Evolutionary conservation across 2,888 invertebrate species (phyloP).

Genomic region (Drosophila trichaetosa): DNA sequence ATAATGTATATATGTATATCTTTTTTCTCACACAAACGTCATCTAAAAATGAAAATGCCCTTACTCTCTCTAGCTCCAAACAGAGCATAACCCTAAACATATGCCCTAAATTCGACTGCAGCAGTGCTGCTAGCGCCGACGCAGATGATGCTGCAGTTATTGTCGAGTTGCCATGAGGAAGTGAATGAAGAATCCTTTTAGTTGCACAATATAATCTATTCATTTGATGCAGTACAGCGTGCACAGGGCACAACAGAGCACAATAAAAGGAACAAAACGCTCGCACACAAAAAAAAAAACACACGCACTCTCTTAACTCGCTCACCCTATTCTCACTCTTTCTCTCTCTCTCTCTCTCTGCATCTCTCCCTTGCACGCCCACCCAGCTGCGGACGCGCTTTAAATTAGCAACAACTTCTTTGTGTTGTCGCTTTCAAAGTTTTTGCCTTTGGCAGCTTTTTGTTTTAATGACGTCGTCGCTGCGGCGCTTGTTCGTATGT

Average conservation of each 20-base stretch:
- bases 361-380: slow-evolving; percentile 28
- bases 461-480: slow-evolving; percentile 61
- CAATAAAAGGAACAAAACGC: slow-evolving; percentile 30
- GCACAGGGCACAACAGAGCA: slow-evolving; percentile 29
- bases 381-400: slow-evolving; percentile 46
- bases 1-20: background rate
- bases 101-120: slow-evolving; percentile 65
- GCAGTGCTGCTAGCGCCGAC: slow-evolving; percentile 43
- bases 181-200: slow-evolving; percentile 72
- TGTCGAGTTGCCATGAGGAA: slow-evolving; percentile 58
- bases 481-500: slow-evolving; percentile 26
- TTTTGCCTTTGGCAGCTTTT: slow-evolving; percentile 51
- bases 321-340: slow-evolving; percentile 5
- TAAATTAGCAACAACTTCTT: slow-evolving; percentile 71
- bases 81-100: slow-evolving; percentile 28
- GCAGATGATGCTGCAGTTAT: slow-evolving; percentile 61
- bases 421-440: slow-evolving; percentile 28
- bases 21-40: background rate
- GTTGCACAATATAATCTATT: slow-evolving; percentile 76
- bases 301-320: slow-evolving; percentile 4
- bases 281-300: slow-evolving; percentile 8
- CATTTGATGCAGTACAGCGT: slow-evolving; percentile 73
- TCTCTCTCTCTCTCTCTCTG: slow-evolving; percentile 2
- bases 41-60: background rate
- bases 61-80: background rate